Evolutionary conservation across 1,140 invertebrate genomes (phyloP), one percentile per base, ranked within the genome.

Genomic region (Aphelinus atriplicis): DNA sequence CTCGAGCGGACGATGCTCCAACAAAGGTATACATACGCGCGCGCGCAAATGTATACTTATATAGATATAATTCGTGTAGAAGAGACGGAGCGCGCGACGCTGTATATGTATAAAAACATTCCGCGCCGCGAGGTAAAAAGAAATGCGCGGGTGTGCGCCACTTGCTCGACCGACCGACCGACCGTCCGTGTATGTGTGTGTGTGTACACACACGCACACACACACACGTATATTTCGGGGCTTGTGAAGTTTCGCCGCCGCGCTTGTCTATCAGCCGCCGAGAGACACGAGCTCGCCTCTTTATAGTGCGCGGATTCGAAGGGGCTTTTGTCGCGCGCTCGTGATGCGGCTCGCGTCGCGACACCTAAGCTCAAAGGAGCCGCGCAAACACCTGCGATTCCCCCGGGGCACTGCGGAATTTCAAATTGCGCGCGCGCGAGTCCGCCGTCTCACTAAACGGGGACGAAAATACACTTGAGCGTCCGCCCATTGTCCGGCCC

Each of bases 351-450:
- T 26, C 48, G 53, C 26, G 46, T 2, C 71, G 77, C 81, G 80
- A 84, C 81, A 82, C 79, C 78, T 83, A 76, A 77, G 71, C 75
- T 80, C 79, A 83, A 84, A 83, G 81, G 80, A 78, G 69, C 78
- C 81, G 82, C 79, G 81, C 83, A 81, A 79, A 80, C 81, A 83
- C 84, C 84, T 81, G 80, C 82, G 81, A 85, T 84, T 79, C 75
- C 58, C 60, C 75, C 80, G 77, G 76, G 78, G 78, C 69, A 62
- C 46, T 61, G 42, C 67, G 72, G 80, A 83, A 84, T 85, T 84
- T 71, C 58, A 78, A 82, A 81, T 85, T 81, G 78, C 78, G 77
- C 76, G 53, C 45, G 50, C 61, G 10, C 55, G 26, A 26, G 26
- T 26, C 26, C 26, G 26, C 26, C 26, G 26, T 26, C 26, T 26